These are phyloP conservation scores for Pseudoips prasinana DNA, from an alignment of 2,888 invertebrate genomes.

Conservation along the genomic window DNA sequence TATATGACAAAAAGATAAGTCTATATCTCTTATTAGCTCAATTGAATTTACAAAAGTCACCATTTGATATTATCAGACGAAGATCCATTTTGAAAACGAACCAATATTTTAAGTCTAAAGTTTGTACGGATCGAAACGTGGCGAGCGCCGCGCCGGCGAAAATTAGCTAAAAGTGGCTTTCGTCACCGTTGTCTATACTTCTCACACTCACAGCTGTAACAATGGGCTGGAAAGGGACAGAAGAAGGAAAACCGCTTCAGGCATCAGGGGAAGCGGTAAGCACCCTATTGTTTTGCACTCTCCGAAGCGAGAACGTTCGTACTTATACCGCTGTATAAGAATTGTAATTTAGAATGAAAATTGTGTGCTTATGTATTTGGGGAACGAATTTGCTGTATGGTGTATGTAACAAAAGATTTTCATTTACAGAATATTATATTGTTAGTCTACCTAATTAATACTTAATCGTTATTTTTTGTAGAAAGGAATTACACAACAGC, in stretches of 20 bases:
- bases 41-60: too few species aligned
- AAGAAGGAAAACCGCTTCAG: slow-evolving; percentile 66
- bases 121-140: slow-evolving; percentile 53
- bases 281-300: slow-evolving; percentile 78
- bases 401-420: not conserved
- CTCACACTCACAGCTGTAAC: slow-evolving; percentile 36
- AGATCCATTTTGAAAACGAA: slow-evolving; percentile 41
- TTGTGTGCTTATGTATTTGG: slow-evolving; percentile 37
- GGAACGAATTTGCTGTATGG: not conserved
- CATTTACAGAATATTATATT: too few species aligned
- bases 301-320: slow-evolving; percentile 61
- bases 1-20: too few species aligned
- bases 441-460: too few species aligned
- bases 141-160: slow-evolving; percentile 64
- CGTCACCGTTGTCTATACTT: slow-evolving; percentile 43
- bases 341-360: slow-evolving; percentile 63
- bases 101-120: slow-evolving; percentile 47
- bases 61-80: slow-evolving; percentile 1
- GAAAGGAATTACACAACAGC: too few species aligned
- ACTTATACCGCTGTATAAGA: slow-evolving; percentile 43
- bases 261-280: slow-evolving; percentile 71
- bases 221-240: slow-evolving; percentile 44
- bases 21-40: too few species aligned
- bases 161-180: slow-evolving; percentile 78
- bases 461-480: too few species aligned